Evolutionary conservation across 2,797 vertebrate species (phyloP).

Genomic region (Falco cherrug): DNA sequence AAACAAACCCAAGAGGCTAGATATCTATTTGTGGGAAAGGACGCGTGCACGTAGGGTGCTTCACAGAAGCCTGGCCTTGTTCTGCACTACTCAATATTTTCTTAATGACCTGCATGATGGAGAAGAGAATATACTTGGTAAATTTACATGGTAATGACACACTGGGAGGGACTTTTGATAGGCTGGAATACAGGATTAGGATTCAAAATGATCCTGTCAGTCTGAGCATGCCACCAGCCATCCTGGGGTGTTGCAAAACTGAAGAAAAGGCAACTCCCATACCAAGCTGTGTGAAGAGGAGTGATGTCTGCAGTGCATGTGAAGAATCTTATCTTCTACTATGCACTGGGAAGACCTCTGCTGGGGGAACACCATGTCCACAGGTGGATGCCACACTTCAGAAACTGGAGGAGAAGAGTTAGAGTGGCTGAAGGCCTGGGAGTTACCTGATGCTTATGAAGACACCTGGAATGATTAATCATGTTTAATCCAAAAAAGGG

Average conservation of each 20-base stretch:
- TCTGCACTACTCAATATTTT: not conserved
- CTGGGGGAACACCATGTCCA: not conserved
- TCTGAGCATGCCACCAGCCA: not conserved
- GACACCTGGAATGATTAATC: not conserved
- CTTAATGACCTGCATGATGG: not conserved
- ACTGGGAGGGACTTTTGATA: not conserved
- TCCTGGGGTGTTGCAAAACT: not conserved
- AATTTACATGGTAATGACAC: not conserved
- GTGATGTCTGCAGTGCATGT: not conserved
- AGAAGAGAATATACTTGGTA: not conserved
- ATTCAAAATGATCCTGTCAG: not conserved
- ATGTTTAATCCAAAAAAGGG: not conserved
- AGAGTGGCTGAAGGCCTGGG: not conserved
- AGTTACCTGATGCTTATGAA: not conserved
- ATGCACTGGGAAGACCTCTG: not conserved
- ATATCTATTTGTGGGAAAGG: not conserved
- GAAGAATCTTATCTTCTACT: not conserved
- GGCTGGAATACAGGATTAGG: not conserved
- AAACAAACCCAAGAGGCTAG: not conserved
- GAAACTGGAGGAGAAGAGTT: not conserved
- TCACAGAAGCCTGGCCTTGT: not conserved
- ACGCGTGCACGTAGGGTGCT: not conserved
- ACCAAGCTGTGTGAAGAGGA: not conserved
- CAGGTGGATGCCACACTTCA: not conserved
- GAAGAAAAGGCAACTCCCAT: not conserved